A percentile compares a stretch with the other conserved stretches of the same genome.
phyloP scores from a whole-genome alignment of 2,888 invertebrate genomes.

The Rhagonycha fulva region DNA sequence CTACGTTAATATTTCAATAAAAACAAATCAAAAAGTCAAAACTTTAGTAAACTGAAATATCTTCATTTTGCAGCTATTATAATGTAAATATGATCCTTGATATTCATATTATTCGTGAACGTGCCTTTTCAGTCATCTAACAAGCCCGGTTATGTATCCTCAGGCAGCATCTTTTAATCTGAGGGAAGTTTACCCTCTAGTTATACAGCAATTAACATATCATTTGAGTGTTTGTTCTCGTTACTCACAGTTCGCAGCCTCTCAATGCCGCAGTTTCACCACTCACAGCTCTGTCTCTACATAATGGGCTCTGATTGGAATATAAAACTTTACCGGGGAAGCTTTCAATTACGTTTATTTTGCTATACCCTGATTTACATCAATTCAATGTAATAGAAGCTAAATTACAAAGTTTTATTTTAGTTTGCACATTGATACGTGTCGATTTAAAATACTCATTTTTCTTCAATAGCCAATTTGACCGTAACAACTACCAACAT shows the following conservation, averaged over 20 bases:
- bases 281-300: conserved; percentile 27
- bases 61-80: conserved; percentile 27
- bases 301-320: conserved; percentile 51
- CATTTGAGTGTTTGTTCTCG: conserved; percentile 50
- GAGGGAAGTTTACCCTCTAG: conserved; percentile 48
- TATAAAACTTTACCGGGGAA: conserved; percentile 41
- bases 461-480: conserved; percentile 24
- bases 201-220: conserved; percentile 52
- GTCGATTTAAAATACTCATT: conserved; percentile 22
- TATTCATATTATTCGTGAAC: conserved; percentile 52
- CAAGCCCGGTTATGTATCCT: conserved; percentile 46
- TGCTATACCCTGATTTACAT: conserved; percentile 41
- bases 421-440: conserved; percentile 21
- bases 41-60: conserved; percentile 16
- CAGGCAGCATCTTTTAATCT: conserved; percentile 38
- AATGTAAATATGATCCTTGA: conserved; percentile 46
- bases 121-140: conserved; percentile 51
- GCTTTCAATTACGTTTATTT: conserved; percentile 48
- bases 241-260: conserved; percentile 43
- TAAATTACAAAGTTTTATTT: conserved; percentile 37
- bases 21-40: conserved; percentile 13
- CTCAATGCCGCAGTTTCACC: conserved; percentile 39
- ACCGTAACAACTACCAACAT: background rate
- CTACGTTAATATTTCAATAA: background rate
- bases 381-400: conserved; percentile 43